Base-by-base conservation (phyloP, 2,888 invertebrate species). In the Lepidocyrtinus sp. region DNA sequence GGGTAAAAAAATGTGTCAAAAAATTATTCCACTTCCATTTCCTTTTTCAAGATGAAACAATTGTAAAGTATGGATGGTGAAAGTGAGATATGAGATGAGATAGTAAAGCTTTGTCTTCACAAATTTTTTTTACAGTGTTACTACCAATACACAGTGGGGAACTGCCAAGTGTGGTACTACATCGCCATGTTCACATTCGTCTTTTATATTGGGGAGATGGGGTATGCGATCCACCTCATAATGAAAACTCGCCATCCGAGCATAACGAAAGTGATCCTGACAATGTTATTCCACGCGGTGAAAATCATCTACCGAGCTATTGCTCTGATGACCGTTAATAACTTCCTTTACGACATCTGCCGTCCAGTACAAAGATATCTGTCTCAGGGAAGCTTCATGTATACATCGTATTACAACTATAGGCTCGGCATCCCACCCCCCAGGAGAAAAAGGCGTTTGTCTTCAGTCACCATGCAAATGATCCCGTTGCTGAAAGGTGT, bases 91-190 rank as follows among this genome's bases (percentile, higher is more conserved):
- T n/a, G n/a, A n/a, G n/a, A n/a, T n/a, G n/a, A n/a, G n/a, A n/a
- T n/a, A n/a, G n/a, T n/a, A n/a, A n/a, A n/a, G n/a, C 36, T 36
- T 55, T n/a, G 55, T 55, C 15, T 55, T n/a, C 9, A n/a, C 9
- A 17, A 25, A 71, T 19, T 50, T 76, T 77, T 25, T n/a, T n/a
- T n/a, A n/a, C 75, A 84, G 84, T 78, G 78, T 36, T 82, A 82
- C 65, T 82, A 76, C 45, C 80, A 84, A 67, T 84, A 83, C 67
- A 83, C 84, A 15, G 82, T 83, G 22, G 84, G 84, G 61, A 83
- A 84, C 80, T 84, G 84, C 68, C 83, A 84, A 74, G 83, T 81
- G 9, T 84, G 83, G 83, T 82, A 81, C 78, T 81, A 84, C 82
- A 82, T 82, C 36, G 84, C 82, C 7, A 75, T 82, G 71, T 84